Conservation (phyloP, 2,888 invertebrate species). For the Eupithecia vulgata region DNA sequence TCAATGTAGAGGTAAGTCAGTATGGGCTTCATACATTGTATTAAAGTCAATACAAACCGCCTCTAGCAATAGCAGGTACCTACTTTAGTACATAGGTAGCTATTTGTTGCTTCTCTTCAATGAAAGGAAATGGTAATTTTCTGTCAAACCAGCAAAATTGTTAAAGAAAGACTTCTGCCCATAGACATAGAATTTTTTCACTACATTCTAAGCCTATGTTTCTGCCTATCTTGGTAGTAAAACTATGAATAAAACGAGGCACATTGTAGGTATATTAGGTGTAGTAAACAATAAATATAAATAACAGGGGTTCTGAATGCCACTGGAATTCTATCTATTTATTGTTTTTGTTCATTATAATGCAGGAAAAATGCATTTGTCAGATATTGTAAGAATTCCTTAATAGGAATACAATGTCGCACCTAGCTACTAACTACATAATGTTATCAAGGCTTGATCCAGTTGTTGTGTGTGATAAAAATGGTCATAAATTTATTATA, state of each 20-base stretch:
- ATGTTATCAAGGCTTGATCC: neutral
- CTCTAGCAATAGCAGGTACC: neutral
- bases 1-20: conserved; percentile 61
- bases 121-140: neutral
- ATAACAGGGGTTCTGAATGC: neutral
- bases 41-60: conserved; percentile 5
- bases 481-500: neutral
- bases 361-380: neutral
- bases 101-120: neutral
- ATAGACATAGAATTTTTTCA: too few species aligned
- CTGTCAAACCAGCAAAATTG: neutral
- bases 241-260: neutral
- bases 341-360: neutral
- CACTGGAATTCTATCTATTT: neutral
- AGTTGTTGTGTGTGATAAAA: neutral
- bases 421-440: neutral
- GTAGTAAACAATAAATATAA: neutral
- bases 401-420: conserved; percentile 3
- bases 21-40: neutral
- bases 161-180: neutral
- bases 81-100: neutral
- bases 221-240: too few species aligned
- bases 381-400: neutral
- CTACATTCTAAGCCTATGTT: too few species aligned
- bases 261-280: neutral